Percentiles rank a stretch among this genome's conserved stretches.
These are phyloP conservation scores for Astyanax mexicanus DNA, from an alignment of 2,797 vertebrate species.

Conservation along the genomic window DNA sequence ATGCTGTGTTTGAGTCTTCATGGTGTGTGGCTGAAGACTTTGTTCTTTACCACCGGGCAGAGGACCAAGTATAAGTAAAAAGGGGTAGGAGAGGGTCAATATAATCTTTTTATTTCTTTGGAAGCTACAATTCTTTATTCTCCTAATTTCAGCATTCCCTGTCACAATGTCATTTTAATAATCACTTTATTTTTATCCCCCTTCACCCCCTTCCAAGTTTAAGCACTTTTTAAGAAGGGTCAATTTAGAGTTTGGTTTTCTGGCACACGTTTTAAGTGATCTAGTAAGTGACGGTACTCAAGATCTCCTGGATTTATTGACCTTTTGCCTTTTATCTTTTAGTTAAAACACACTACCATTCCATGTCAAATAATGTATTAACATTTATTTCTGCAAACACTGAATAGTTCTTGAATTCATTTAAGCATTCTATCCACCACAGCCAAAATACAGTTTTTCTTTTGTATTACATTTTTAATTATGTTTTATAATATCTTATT, in stretches of 20 bases:
- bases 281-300: background rate
- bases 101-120: background rate
- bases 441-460: background rate
- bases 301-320: background rate
- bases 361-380: background rate
- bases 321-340: background rate
- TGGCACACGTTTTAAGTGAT: background rate
- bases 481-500: slow-evolving; percentile 4
- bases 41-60: background rate
- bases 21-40: slow-evolving; percentile 1
- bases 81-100: background rate
- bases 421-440: background rate
- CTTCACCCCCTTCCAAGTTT: background rate
- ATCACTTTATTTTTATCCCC: background rate
- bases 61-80: background rate
- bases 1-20: slow-evolving; percentile 4
- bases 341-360: background rate
- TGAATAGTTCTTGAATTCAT: background rate
- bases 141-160: background rate
- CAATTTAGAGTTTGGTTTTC: background rate
- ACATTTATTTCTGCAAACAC: slow-evolving; percentile 8
- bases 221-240: slow-evolving; percentile 20
- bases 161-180: background rate
- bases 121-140: background rate
- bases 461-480: background rate